A percentile compares a stretch with the other conserved stretches of the same genome.
These are phyloP conservation scores for Heterocephalus glaber DNA, from an alignment of 2,113 vertebrate genomes.

Conservation along the genomic window DNA sequence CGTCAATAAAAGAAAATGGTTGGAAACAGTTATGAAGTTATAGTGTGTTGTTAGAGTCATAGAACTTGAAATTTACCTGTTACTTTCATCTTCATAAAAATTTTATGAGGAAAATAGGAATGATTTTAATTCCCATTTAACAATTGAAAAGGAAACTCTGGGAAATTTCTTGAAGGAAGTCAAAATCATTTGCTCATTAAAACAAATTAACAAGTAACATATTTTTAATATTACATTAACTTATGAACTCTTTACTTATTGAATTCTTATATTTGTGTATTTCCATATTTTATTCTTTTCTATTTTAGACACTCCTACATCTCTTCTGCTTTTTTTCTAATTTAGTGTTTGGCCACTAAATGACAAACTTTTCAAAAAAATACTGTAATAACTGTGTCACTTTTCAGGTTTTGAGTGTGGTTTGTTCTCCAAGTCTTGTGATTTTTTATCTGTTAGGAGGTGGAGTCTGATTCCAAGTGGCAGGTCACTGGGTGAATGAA, in stretches of 20 bases:
- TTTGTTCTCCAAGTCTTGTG: neutral
- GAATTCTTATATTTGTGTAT: neutral
- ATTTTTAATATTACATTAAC: neutral
- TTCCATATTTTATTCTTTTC: neutral
- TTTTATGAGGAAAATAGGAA: neutral
- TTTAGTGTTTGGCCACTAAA: neutral
- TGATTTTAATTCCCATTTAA: neutral
- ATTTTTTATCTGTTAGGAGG: too few relatives aligned
- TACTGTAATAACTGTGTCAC: neutral
- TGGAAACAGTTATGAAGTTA: neutral
- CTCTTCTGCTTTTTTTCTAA: neutral
- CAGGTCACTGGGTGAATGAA: neutral
- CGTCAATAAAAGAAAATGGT: neutral
- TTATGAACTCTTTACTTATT: neutral
- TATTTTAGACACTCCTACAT: neutral
- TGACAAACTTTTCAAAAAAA: neutral
- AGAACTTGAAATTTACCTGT: neutral
- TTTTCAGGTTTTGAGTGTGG: neutral
- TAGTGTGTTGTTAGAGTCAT: neutral
- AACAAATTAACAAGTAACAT: neutral
- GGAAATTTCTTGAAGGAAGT: neutral
- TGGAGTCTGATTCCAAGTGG: too few relatives aligned
- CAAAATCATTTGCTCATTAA: neutral
- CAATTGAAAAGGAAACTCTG: neutral
- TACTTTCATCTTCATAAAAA: neutral